phyloP scores from a whole-genome alignment of 92 coral and sea anemone species.

The Galaxea fascicularis region DNA sequence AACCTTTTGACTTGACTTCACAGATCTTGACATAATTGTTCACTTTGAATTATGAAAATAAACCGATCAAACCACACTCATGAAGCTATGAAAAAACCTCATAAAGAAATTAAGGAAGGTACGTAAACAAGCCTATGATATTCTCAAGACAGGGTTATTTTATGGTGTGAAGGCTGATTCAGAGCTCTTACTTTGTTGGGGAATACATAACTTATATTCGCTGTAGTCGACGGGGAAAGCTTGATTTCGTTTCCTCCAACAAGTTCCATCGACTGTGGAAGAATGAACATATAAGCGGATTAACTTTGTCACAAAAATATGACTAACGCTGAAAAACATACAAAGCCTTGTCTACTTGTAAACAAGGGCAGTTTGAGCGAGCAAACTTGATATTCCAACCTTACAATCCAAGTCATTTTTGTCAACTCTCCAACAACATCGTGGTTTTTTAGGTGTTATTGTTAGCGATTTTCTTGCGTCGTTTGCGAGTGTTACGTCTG shows the following conservation, averaged over 20 bases:
- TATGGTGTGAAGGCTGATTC: no score
- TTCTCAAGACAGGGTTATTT: background rate
- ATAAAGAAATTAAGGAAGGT: no score
- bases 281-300: background rate
- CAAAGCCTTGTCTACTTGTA: background rate
- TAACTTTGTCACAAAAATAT: no score
- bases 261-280: conserved; percentile 89
- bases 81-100: no score
- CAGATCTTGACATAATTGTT: no score
- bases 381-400: conserved; percentile 42
- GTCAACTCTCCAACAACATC: conserved; percentile 86
- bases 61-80: no score
- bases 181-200: conserved; percentile 90
- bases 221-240: conserved; percentile 65
- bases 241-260: conserved; percentile 88
- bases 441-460: conserved; percentile 69
- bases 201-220: conserved; percentile 82
- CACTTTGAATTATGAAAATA: no score
- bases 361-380: background rate
- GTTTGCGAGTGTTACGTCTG: conserved; percentile 79
- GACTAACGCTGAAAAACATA: no score
- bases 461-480: conserved; percentile 58
- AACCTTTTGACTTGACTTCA: no score
- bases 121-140: no score
- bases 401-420: conserved; percentile 70